Evolutionary conservation across 2,888 invertebrate species (phyloP), one percentile per base, ranked within the genome.

Genomic region (Lasioglossum calceatum): DNA sequence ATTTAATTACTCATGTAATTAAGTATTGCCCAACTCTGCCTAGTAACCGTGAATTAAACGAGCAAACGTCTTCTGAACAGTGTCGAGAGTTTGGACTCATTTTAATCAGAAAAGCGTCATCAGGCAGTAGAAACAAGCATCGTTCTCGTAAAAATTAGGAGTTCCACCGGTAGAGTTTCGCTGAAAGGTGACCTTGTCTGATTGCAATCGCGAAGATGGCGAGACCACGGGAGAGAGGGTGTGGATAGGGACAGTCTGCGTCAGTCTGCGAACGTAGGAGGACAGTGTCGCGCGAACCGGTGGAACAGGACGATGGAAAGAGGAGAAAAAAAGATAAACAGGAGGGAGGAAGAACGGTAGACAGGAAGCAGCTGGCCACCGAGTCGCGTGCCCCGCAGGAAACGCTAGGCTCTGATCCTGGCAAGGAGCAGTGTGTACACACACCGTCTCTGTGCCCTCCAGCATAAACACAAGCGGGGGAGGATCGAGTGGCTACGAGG

Each of bases 361-460:
- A 92, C 93, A 93, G 94, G 94, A 94, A 94, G 90, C 94, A 94
- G 94, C 94, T 94, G 94, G 93, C 91, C 92, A 91, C 90, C 92
- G 94, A 93, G 94, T 93, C 93, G 93, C 92, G 91, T 92, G 93
- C 91, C 90, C 87, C 61, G 78, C 88, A 91, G 91, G 90, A 91
- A 91, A 88, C 90, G 87, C 86, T 36, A 27, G 61, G 54, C 54
- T 27, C 27, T 2, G 79, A 82, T 79, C 39, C 84, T 82, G 64
- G 77, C 77, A 58, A 54, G 83, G 61, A 67, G 32, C 36, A 32
- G 19, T 79, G 81, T 67, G 82, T 80, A 74, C 32, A 47, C 74
- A 47, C 77, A 64, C 61, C 75, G 90, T 89, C 61, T 67, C 32
- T 67, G 36, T 82, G 82, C 71, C 79, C 82, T 50, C 50, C 47